A percentile compares a stretch with the other conserved stretches of the same genome.
Conservation (phyloP, 1,140 invertebrate species). For the Asbolus verrucosus region DNA sequence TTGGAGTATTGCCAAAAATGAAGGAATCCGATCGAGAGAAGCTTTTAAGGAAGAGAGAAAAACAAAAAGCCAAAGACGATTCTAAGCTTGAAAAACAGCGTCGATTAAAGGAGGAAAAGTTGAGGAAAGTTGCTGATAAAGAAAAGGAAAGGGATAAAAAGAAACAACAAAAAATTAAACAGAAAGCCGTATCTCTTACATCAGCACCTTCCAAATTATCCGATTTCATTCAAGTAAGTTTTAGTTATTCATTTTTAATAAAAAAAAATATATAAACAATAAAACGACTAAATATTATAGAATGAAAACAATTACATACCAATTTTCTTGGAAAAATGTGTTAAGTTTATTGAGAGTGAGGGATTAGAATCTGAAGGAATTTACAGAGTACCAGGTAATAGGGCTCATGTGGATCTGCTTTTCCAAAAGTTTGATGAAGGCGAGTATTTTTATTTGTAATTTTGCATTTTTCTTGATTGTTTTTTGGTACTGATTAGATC, state of each 20-base stretch:
- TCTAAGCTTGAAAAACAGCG: conserved; percentile 79
- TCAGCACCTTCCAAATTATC: conserved; percentile 64
- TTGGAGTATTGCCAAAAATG: conserved; percentile 72
- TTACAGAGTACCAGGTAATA: conserved; percentile 94
- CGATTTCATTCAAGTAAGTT: conserved; percentile 65
- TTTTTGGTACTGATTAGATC: conserved; percentile 69
- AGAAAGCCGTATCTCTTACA: conserved; percentile 68
- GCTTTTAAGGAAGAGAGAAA: conserved; percentile 75
- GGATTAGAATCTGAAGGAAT: conserved; percentile 95
- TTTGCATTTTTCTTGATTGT: conserved; percentile 6
- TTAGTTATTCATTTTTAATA: conserved; percentile 6
- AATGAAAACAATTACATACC: conserved; percentile 87
- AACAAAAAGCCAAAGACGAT: conserved; percentile 82
- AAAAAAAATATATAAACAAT: conserved; percentile 17
- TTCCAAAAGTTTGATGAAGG: conserved; percentile 93
- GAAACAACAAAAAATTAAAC: conserved; percentile 75
- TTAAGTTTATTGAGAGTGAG: conserved; percentile 94
- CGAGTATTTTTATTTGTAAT: conserved; percentile 63
- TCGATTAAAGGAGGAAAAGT: conserved; percentile 78
- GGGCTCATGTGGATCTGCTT: conserved; percentile 93
- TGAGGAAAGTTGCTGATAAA: conserved; percentile 77
- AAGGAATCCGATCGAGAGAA: conserved; percentile 75
- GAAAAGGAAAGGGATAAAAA: conserved; percentile 82
- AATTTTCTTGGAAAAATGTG: conserved; percentile 94
- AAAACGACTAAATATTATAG: conserved; percentile 66